These are phyloP conservation scores for Syngnathus acus DNA, from an alignment of 2,797 vertebrate genomes.

Conservation along the genomic window DNA sequence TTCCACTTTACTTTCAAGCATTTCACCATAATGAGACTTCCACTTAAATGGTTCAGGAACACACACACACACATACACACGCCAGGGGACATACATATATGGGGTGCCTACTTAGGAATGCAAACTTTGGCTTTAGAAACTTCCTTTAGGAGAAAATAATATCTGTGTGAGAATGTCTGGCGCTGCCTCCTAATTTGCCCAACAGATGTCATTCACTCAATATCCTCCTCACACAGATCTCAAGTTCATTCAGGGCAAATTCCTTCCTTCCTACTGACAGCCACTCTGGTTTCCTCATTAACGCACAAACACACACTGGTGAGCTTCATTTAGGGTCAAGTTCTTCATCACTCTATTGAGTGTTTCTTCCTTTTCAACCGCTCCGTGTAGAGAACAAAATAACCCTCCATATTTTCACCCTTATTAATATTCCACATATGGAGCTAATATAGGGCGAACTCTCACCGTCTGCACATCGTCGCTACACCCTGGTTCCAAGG, in stretches of 20 bases:
- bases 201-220: constrained; percentile 66
- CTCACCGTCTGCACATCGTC: constrained; percentile 66
- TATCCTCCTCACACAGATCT: constrained; percentile 59
- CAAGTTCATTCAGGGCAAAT: constrained; percentile 69
- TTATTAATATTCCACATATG: constrained; percentile 20
- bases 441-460: constrained; percentile 21
- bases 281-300: constrained; percentile 65
- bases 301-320: constrained; percentile 25
- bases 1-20: too few species aligned
- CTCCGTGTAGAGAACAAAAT: constrained; percentile 12
- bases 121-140: constrained; percentile 31
- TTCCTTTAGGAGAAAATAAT: constrained; percentile 47
- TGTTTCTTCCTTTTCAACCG: constrained; percentile 26
- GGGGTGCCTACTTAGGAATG: constrained; percentile 18
- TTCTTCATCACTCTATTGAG: constrained; percentile 2
- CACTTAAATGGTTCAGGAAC: neutral
- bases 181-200: constrained; percentile 50
- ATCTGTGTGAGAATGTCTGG: constrained; percentile 55
- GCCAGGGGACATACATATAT: constrained; percentile 13
- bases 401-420: constrained; percentile 20
- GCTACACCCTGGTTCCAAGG: constrained; percentile 58
- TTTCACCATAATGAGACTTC: too few species aligned
- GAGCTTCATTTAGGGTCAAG: constrained; percentile 24
- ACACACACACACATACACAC: neutral
- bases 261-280: constrained; percentile 64